Evolutionary conservation across 2,888 invertebrate genomes (phyloP).

Genomic region (Patella ulyssiponensis): DNA sequence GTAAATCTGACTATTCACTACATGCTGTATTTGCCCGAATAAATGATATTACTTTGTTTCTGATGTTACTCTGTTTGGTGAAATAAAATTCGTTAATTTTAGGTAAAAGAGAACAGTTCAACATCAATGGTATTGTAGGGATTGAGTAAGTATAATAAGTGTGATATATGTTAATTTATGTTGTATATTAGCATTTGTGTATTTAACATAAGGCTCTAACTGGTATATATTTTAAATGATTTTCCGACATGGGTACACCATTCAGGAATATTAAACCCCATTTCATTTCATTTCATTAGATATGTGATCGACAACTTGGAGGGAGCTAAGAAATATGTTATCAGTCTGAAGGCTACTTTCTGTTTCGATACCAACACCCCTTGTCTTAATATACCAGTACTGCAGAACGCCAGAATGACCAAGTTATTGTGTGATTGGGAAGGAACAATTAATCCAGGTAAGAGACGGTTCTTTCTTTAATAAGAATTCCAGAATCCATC

Average conservation of each 20-base stretch:
- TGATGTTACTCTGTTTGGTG: neutral
- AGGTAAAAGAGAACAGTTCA: constrained; percentile 37
- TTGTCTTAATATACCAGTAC: constrained; percentile 34
- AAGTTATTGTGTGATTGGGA: constrained; percentile 38
- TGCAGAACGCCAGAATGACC: constrained; percentile 30
- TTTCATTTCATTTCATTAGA: constrained; percentile 16
- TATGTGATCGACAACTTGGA: constrained; percentile 35
- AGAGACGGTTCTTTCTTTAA: neutral
- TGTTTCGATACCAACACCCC: constrained; percentile 31
- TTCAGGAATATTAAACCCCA: no score
- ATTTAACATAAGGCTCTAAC: no score
- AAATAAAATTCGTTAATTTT: neutral
- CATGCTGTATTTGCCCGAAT: no score
- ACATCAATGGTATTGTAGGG: constrained; percentile 39
- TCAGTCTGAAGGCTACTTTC: constrained; percentile 32
- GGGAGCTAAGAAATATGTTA: constrained; percentile 32
- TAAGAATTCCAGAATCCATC: no score
- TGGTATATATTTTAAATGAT: no score
- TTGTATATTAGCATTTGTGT: no score
- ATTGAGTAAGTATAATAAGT: constrained; percentile 39
- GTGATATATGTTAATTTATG: no score
- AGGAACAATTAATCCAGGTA: constrained; percentile 15
- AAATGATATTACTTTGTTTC: no score
- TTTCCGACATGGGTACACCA: no score
- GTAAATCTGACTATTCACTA: no score